A percentile compares a stretch with the other conserved stretches of the same genome.
These are phyloP conservation scores for Akabosia matsudoensis DNA, from an alignment of 1,140 invertebrate genomes.

Conservation along the genomic window DNA sequence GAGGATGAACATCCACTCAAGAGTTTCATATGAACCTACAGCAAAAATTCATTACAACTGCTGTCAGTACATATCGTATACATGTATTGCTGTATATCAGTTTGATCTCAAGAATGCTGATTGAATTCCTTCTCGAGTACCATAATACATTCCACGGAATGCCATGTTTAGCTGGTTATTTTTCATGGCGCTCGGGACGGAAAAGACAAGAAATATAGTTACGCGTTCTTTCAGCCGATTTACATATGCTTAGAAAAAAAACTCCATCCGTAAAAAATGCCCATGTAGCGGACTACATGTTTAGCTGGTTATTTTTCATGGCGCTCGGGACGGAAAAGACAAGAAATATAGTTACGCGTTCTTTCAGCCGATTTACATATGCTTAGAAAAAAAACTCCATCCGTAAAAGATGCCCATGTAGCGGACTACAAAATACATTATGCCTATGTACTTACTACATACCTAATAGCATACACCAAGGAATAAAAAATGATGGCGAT, in stretches of 20 bases:
- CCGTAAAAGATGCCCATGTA: not conserved
- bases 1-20: no score
- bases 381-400: not conserved
- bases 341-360: not conserved
- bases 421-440: no score
- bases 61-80: slow-evolving; percentile 5
- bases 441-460: no score
- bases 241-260: not conserved
- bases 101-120: slow-evolving; percentile 23
- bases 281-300: no score
- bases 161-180: not conserved
- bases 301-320: not conserved
- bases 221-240: not conserved
- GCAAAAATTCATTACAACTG: not conserved
- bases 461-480: no score
- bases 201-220: not conserved
- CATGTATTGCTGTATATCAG: no score
- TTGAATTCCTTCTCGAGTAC: slow-evolving; percentile 4
- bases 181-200: not conserved
- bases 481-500: no score
- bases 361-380: not conserved
- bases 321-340: not conserved
- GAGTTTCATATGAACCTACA: not conserved
- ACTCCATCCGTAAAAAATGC: not conserved
- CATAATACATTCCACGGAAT: slow-evolving; percentile 7